These are phyloP conservation scores for Drosophila orena DNA, from an alignment of 1,140 invertebrate species.

Conservation along the genomic window DNA sequence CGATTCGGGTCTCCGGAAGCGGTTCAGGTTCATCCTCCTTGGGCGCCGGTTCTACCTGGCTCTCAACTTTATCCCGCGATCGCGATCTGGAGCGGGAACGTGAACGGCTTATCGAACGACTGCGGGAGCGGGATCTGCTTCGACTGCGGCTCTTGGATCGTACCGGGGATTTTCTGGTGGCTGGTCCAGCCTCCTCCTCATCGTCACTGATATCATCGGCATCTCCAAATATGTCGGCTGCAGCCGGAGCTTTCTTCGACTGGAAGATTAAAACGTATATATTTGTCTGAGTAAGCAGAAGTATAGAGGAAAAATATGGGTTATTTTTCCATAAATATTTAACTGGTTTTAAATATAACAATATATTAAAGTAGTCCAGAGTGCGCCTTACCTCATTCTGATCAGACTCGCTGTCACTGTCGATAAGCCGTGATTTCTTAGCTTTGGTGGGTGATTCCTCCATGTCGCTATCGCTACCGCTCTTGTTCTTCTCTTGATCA, in stretches of 20 bases:
- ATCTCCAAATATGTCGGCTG: slow-evolving; percentile 95
- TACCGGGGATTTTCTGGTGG: slow-evolving; percentile 57
- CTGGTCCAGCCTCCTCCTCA: slow-evolving; percentile 85
- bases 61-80: slow-evolving; percentile 59
- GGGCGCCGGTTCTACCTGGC: slow-evolving; percentile 50
- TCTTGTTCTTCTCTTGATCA: slow-evolving; percentile 53
- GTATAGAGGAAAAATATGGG: too few species aligned
- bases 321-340: background rate
- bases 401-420: slow-evolving; percentile 86
- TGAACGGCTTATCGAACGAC: slow-evolving; percentile 65
- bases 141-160: slow-evolving; percentile 58
- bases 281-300: too few species aligned
- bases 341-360: background rate
- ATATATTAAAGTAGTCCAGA: background rate
- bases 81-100: slow-evolving; percentile 62
- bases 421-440: slow-evolving; percentile 86
- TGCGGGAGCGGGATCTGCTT: slow-evolving; percentile 58
- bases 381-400: slow-evolving; percentile 22
- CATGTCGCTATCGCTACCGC: slow-evolving; percentile 61
- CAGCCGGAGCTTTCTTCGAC: slow-evolving; percentile 81
- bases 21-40: slow-evolving; percentile 90
- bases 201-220: slow-evolving; percentile 96
- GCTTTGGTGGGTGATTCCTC: slow-evolving; percentile 67
- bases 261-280: slow-evolving; percentile 8
- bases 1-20: slow-evolving; percentile 96